These are phyloP conservation scores for Tretioscincus oriximinensis DNA, from an alignment of 2,113 vertebrate species.

Conservation along the genomic window DNA sequence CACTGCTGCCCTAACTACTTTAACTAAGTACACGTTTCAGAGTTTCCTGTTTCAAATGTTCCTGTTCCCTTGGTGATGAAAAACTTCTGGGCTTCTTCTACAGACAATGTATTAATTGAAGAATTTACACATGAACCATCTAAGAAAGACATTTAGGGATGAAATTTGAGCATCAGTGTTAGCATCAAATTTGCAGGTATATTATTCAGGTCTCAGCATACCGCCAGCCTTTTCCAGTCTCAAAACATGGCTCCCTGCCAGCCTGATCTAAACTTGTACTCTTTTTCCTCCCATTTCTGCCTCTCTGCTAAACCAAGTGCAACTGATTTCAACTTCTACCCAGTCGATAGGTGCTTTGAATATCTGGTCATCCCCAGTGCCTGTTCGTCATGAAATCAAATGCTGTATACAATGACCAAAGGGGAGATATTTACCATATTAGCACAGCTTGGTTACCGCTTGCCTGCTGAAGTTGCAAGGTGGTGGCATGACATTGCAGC, in stretches of 20 bases:
- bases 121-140: neutral
- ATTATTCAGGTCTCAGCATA: neutral
- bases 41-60: neutral
- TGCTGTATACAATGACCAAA: neutral
- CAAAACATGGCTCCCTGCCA: neutral
- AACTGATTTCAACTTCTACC: neutral
- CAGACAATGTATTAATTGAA: neutral
- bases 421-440: neutral
- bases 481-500: neutral
- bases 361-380: neutral
- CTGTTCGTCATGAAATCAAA: neutral
- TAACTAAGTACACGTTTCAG: neutral
- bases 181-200: neutral
- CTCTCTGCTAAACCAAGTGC: neutral
- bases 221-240: neutral
- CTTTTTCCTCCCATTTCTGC: too few relatives aligned
- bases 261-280: neutral
- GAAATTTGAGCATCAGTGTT: neutral
- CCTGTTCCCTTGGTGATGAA: neutral
- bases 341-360: neutral
- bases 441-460: neutral
- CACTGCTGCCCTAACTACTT: neutral
- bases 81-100: neutral
- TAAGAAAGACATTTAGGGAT: neutral
- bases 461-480: neutral